phyloP scores from a whole-genome alignment of 2,113 vertebrate species.

The Cyprinus carpio region DNA sequence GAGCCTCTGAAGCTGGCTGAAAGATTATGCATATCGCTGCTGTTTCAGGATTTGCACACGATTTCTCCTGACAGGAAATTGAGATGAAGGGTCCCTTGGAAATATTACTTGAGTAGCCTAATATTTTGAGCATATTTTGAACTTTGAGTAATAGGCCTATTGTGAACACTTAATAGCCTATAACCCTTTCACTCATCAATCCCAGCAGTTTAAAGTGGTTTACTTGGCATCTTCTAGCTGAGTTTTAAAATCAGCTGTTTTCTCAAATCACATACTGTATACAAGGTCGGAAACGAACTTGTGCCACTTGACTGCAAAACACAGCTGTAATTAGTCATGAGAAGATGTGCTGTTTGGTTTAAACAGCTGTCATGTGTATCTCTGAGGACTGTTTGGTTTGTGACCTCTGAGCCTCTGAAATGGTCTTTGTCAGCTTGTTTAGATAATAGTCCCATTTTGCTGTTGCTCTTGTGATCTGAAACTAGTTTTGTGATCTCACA shows the following conservation, averaged over 20 bases:
- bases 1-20: not conserved
- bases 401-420: slow-evolving; percentile 1
- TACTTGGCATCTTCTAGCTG: not conserved
- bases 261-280: not conserved
- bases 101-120: too few species aligned
- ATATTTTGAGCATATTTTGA: too few species aligned
- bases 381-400: slow-evolving; percentile 17
- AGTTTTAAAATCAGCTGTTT: not conserved
- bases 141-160: too few species aligned
- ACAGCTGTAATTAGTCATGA: not conserved
- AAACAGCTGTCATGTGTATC: slow-evolving; percentile 32
- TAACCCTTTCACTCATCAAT: too few species aligned
- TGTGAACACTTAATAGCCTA: not conserved
- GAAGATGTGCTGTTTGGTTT: slow-evolving; percentile 25
- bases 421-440: slow-evolving; percentile 18
- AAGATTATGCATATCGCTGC: not conserved
- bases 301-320: slow-evolving; percentile 1
- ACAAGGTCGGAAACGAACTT: not conserved
- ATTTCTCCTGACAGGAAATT: not conserved
- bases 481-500: not conserved
- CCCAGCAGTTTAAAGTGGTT: too few species aligned
- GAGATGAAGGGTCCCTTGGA: not conserved
- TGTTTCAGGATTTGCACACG: not conserved
- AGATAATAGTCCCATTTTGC: not conserved
- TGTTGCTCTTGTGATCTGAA: not conserved